Percentiles rank a stretch among this genome's conserved stretches.
These are phyloP conservation scores for Chrysomela aeneicollis DNA, from an alignment of 2,888 invertebrate species.

Conservation along the genomic window DNA sequence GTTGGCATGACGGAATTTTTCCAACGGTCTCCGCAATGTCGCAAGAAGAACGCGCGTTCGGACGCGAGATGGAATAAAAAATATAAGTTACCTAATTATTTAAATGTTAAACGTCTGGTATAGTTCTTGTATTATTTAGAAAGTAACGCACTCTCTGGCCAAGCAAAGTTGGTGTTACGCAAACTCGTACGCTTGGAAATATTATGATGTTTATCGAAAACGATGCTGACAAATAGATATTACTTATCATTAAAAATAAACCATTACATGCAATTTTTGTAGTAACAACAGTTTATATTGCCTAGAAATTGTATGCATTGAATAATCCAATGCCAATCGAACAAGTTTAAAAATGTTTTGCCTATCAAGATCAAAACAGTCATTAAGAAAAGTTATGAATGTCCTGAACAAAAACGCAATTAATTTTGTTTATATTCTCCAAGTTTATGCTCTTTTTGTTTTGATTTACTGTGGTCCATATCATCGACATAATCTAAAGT, in stretches of 20 bases:
- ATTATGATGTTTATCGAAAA: neutral
- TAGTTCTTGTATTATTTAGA: constrained; percentile 21
- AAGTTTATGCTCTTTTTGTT: no score
- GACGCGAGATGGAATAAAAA: neutral
- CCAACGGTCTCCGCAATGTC: neutral
- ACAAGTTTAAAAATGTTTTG: no score
- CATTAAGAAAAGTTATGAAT: no score
- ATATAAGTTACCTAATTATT: neutral
- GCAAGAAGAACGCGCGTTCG: neutral
- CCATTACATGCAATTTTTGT: neutral
- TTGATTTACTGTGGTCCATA: no score
- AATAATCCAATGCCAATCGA: no score
- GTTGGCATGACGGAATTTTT: neutral
- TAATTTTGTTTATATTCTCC: no score
- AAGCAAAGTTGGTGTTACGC: neutral
- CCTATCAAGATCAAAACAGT: no score
- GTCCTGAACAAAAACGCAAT: no score
- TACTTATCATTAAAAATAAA: neutral
- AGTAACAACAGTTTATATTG: no score
- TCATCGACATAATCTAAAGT: no score
- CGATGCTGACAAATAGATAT: no score
- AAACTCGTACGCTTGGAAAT: neutral
- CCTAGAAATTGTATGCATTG: no score
- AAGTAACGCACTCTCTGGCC: constrained; percentile 1
- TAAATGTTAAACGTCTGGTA: constrained; percentile 5